Evolutionary conservation across 2,113 vertebrate species (phyloP), one percentile per base, ranked within the genome.

Genomic region (Phodopus roborovskii): DNA sequence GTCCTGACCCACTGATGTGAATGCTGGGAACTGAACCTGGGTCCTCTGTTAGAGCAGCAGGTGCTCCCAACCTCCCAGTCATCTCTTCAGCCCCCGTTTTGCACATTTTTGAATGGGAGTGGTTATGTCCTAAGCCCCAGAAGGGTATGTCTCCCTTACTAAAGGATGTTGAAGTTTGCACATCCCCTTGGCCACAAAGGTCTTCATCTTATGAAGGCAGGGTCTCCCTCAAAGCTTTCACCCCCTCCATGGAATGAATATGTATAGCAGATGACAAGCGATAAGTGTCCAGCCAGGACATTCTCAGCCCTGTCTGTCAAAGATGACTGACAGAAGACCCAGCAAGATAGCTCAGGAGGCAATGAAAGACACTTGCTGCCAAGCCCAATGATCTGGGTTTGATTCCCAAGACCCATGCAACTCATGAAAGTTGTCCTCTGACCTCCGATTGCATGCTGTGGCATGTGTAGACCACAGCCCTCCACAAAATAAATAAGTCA

Each of bases 111-210:
- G 71, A 4, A 60, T 93, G 53, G 53, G 78, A 91, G 90, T 58
- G 17, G 42, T 78, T 74, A 24, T 82, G 53, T 90, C 36, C 95
- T 77, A n/a, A 60, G 6, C 39, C 7, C 30, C 7, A 39, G 9
- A 48, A 82, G 39, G 45, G 83, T 62, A 33, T 60, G 17, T 60
- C 45, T 39, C 66, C 74, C 81, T 82, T 87, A 87, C 62, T 48
- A 86, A 84, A 92, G 56, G 84, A 24, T 85, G 84, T 74, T 13
- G 78, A 88, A 68, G 24, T 36, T 94, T 88, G 26, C 33, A 78
- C 56, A 4, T 36, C 39, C 24, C 78, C 36, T 95, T 79, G 5
- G 22, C 16, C 73, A 74, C 90, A 94, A 66, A 96, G 89, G 36
- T 60, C 53, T 90, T 93, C 19, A 24, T 50, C n/a, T 83, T 81